These are phyloP conservation scores for Pterocles orientalis DNA, from an alignment of 2,113 vertebrate genomes.

Conservation along the genomic window DNA sequence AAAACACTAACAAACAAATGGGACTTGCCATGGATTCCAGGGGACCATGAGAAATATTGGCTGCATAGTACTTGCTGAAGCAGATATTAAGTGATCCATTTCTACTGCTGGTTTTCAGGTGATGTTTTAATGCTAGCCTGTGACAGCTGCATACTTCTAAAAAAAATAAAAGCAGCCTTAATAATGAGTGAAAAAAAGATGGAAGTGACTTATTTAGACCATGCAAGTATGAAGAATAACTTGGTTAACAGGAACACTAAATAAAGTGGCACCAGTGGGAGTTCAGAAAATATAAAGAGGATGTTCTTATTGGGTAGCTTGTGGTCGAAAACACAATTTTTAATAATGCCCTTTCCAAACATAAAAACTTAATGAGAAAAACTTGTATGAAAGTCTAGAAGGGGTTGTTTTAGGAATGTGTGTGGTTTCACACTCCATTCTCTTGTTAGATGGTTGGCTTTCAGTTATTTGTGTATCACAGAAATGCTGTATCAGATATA, in stretches of 20 bases:
- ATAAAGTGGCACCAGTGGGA: conserved; percentile 29
- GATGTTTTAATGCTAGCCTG: conserved; percentile 33
- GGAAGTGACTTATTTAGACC: conserved; percentile 55
- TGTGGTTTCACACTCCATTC: conserved; percentile 28
- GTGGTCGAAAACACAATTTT: conserved; percentile 36
- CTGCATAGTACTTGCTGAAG: neutral
- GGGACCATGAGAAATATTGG: neutral
- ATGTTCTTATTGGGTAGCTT: conserved; percentile 24
- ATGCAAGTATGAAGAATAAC: conserved; percentile 35
- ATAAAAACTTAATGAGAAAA: conserved; percentile 55
- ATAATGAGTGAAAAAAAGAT: neutral
- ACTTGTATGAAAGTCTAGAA: conserved; percentile 40
- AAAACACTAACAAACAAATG: conserved; percentile 2
- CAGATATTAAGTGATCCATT: neutral
- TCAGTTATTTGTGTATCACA: neutral
- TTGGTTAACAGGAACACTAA: conserved; percentile 46
- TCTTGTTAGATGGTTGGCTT: neutral
- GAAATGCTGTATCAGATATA: neutral
- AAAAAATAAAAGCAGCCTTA: neutral
- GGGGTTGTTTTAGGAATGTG: neutral
- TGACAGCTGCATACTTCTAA: conserved; percentile 46
- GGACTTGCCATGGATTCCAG: neutral
- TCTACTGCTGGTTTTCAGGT: conserved; percentile 32
- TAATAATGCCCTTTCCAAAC: conserved; percentile 54
- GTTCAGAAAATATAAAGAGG: conserved; percentile 23